Conservation (phyloP, 2,888 invertebrate genomes). For the Listrodromus nycthemerus region DNA sequence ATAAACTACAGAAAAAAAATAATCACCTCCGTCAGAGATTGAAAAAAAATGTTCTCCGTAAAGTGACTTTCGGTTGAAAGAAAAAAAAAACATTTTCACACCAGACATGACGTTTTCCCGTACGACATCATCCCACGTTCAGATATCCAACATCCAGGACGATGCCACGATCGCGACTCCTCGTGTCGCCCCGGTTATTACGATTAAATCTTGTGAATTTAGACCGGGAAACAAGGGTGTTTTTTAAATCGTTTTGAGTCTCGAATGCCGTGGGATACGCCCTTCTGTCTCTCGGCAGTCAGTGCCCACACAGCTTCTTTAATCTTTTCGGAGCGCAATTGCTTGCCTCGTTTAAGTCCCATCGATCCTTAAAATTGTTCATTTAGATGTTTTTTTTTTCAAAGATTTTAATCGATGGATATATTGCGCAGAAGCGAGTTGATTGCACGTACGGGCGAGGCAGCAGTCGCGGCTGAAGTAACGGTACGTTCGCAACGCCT, state of each 20-base stretch:
- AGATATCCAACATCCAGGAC: background rate
- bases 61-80: background rate
- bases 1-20: too few relatives aligned
- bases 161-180: background rate
- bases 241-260: too few relatives aligned
- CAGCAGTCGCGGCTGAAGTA: background rate
- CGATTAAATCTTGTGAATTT: background rate
- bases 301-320: too few relatives aligned
- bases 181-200: background rate
- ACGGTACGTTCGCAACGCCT: slow-evolving; percentile 17
- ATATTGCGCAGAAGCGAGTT: slow-evolving; percentile 11
- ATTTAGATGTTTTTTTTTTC: background rate
- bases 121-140: background rate
- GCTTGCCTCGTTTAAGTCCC: too few relatives aligned
- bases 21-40: too few relatives aligned
- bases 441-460: slow-evolving; percentile 38
- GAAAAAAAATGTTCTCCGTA: background rate
- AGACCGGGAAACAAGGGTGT: too few relatives aligned
- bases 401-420: slow-evolving; percentile 44
- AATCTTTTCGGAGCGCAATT: too few relatives aligned
- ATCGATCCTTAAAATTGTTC: too few relatives aligned
- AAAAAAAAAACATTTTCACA: slow-evolving; percentile 2
- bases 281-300: too few relatives aligned
- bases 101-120: background rate
- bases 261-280: too few relatives aligned